A percentile compares a stretch with the other conserved stretches of the same genome.
These are phyloP conservation scores for Drosophila macrospina DNA, from an alignment of 2,888 invertebrate genomes.

Conservation along the genomic window DNA sequence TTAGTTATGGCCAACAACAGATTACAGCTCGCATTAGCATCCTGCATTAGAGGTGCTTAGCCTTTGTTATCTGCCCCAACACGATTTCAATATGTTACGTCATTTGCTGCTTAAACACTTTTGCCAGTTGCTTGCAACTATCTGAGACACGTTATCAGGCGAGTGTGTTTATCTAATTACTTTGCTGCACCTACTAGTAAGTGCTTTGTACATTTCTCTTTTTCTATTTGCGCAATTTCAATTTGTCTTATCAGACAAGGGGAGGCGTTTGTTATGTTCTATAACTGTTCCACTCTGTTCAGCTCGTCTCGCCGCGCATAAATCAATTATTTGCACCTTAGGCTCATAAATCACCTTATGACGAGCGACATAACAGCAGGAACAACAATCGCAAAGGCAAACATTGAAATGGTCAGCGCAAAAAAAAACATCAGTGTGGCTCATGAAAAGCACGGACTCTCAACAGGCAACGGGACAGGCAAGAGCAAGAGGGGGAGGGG, in stretches of 20 bases:
- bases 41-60: conserved; percentile 25
- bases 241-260: conserved; percentile 41
- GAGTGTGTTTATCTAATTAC: conserved; percentile 54
- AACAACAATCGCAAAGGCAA: conserved; percentile 20
- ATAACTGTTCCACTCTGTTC: conserved; percentile 19
- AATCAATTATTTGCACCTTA: conserved; percentile 79
- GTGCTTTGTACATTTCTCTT: conserved; percentile 38
- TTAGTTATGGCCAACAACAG: conserved; percentile 50
- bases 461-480: background rate
- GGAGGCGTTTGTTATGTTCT: conserved; percentile 27
- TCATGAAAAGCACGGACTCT: conserved; percentile 27
- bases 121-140: conserved; percentile 11
- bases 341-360: conserved; percentile 73
- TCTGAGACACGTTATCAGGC: conserved; percentile 21
- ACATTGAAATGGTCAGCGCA: conserved; percentile 27
- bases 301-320: conserved; percentile 48
- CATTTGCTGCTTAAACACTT: conserved; percentile 1
- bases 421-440: conserved; percentile 19
- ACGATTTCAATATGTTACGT: conserved; percentile 5
- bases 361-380: conserved; percentile 55
- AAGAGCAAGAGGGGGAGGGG: background rate
- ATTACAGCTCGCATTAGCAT: conserved; percentile 47
- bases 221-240: conserved; percentile 21
- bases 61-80: conserved; percentile 1
- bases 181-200: conserved; percentile 35